Conservation (phyloP, 2,888 invertebrate genomes). For the Hydriomena furcata region DNA sequence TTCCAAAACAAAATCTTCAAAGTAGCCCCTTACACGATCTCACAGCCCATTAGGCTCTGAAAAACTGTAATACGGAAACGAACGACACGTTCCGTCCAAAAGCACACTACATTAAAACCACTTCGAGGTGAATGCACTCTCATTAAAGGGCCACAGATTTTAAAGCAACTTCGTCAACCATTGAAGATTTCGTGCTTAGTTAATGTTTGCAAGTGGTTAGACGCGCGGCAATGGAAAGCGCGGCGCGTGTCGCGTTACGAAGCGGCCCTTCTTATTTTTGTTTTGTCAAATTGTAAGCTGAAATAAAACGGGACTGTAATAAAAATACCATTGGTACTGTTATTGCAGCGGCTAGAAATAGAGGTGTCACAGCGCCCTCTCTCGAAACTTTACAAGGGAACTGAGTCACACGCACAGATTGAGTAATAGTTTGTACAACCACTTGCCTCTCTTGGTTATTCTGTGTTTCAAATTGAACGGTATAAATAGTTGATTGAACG, state of each 20-base stretch:
- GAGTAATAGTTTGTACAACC: background rate
- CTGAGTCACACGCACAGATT: constrained; percentile 29
- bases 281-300: constrained; percentile 82
- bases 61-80: constrained; percentile 70
- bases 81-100: constrained; percentile 60
- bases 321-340: constrained; percentile 81
- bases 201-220: too few species aligned
- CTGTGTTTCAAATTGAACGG: constrained; percentile 16
- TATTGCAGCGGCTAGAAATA: constrained; percentile 76
- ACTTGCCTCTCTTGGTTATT: constrained; percentile 10
- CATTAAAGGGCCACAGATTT: constrained; percentile 75
- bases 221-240: constrained; percentile 12
- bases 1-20: constrained; percentile 26
- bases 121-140: constrained; percentile 75
- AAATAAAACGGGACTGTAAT: constrained; percentile 80
- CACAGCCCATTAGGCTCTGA: constrained; percentile 43
- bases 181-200: constrained; percentile 34
- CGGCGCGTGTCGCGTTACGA: constrained; percentile 59
- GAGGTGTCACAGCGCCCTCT: constrained; percentile 59
- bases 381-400: constrained; percentile 31
- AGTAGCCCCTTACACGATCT: constrained; percentile 26
- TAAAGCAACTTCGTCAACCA: constrained; percentile 52
- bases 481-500: constrained; percentile 32
- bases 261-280: constrained; percentile 77
- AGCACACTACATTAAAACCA: constrained; percentile 65